Percentiles rank a stretch among this genome's conserved stretches.
Evolutionary conservation across 2,797 vertebrate genomes (phyloP).

Genomic region (Botia kubotai): DNA sequence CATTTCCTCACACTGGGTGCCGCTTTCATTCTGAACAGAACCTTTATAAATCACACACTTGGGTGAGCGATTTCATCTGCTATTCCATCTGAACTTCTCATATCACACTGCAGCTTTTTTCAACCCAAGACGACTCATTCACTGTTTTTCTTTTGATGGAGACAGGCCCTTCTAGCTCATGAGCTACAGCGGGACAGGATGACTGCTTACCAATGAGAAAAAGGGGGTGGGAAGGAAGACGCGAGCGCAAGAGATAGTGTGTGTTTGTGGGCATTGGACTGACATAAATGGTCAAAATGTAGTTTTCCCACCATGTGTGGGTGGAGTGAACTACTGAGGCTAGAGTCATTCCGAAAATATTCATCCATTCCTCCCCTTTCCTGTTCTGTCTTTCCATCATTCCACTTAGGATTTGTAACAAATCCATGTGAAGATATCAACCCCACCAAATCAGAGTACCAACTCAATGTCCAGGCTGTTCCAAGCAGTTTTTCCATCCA

Average conservation of each 20-base stretch:
- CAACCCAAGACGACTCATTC: conserved; percentile 29
- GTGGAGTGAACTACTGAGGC: conserved; percentile 50
- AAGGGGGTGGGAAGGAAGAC: conserved; percentile 12
- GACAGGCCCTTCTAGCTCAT: conserved; percentile 27
- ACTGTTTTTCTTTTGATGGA: conserved; percentile 50
- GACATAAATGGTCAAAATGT: conserved; percentile 47
- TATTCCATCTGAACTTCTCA: conserved; percentile 55
- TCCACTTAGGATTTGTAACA: conserved; percentile 4
- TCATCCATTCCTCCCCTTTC: conserved; percentile 41
- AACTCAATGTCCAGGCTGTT: conserved; percentile 4
- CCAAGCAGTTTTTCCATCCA: neutral
- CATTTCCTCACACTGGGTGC: conserved; percentile 50
- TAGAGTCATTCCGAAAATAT: conserved; percentile 46
- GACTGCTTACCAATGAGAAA: conserved; percentile 15
- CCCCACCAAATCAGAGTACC: neutral
- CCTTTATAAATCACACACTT: conserved; percentile 55
- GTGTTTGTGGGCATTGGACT: conserved; percentile 39
- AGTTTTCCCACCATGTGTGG: conserved; percentile 41
- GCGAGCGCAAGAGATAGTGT: conserved; percentile 17
- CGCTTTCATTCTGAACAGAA: conserved; percentile 51
- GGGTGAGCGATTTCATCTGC: conserved; percentile 58
- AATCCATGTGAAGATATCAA: conserved; percentile 12
- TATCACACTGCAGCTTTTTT: conserved; percentile 52
- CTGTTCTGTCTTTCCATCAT: neutral
- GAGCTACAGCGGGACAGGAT: conserved; percentile 16